Evolutionary conservation across 2,888 invertebrate species (phyloP), one percentile per base, ranked within the genome.

Genomic region (Tetanocera ferruginea): DNA sequence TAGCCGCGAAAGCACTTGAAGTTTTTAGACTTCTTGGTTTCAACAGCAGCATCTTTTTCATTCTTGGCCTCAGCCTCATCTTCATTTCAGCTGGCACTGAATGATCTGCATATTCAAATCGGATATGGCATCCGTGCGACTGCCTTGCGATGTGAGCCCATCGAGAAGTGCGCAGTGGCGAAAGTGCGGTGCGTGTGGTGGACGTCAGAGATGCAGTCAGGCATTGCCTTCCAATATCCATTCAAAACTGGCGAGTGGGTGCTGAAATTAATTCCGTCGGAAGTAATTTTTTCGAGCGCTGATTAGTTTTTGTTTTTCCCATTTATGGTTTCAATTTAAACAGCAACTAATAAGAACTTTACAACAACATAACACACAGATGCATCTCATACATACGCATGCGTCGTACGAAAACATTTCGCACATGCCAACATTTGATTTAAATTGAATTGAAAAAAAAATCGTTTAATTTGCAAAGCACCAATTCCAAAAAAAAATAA

Each of bases 191-290:
- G 62, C 14, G 74, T 23, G 49, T 69, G 57, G 37, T 60, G 74
- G 70, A 34, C 70, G 51, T 14, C 31, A 43, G 23, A 25, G 31
- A 34, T 75, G 66, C 25, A 57, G 37, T 52, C 57, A 28, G 28
- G 11, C 28, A n/a, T 62, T 71, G 43, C 25, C 76, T 66, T 51
- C 34, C n/a, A 34, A 76, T 70, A 79, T 79, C 76, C 76, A 79
- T 79, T 79, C 80, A 79, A 76, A 76, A 23, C 79, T 71, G 74
- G 69, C 79, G 84, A 83, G 85, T 84, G 85, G 84, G 85, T 84
- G 84, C 82, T 83, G 82, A 83, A 83, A 84, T 84, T 84, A 82
- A 84, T 81, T 83, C 83, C 82, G 81, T 84, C 83, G 85, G 85
- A 85, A 84, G 85, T 84, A 81, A 83, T 85, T 83, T 83, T 82